Conservation (phyloP, 2,113 vertebrate genomes). For the Machaerirhynchus nigripectus region DNA sequence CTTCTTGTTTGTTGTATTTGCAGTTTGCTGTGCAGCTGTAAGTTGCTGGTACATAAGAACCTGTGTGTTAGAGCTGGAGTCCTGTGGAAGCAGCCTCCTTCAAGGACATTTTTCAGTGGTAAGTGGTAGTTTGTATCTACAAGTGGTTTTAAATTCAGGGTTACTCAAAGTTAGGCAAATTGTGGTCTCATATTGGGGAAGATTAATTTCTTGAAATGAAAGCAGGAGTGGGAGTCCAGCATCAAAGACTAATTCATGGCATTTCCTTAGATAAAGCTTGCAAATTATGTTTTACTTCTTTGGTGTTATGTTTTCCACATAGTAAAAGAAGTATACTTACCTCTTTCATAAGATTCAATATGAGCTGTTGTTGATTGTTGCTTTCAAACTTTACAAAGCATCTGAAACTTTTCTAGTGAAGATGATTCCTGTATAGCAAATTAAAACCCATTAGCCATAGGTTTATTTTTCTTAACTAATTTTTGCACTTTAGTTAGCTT, state of each 20-base stretch:
- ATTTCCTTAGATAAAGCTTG: background rate
- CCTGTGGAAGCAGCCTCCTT: constrained; percentile 35
- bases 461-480: background rate
- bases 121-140: background rate
- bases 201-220: background rate
- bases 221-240: background rate
- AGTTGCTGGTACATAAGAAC: background rate
- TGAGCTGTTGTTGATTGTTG: background rate
- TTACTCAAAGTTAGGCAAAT: background rate
- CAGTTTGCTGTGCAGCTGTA: constrained; percentile 47
- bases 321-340: background rate
- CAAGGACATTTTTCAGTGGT: constrained; percentile 64
- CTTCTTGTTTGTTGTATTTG: background rate
- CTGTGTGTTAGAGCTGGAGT: background rate
- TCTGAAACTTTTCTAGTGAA: background rate
- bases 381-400: background rate
- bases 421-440: background rate
- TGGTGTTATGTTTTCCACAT: background rate
- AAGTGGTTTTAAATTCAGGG: background rate
- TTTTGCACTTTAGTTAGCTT: background rate
- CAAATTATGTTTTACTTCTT: background rate
- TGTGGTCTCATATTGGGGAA: background rate
- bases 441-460: background rate
- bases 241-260: background rate
- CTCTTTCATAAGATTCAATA: background rate